Evolutionary conservation across 2,888 invertebrate species (phyloP), one percentile per base, ranked within the genome.

Genomic region (Dorcus parallelipipedus): DNA sequence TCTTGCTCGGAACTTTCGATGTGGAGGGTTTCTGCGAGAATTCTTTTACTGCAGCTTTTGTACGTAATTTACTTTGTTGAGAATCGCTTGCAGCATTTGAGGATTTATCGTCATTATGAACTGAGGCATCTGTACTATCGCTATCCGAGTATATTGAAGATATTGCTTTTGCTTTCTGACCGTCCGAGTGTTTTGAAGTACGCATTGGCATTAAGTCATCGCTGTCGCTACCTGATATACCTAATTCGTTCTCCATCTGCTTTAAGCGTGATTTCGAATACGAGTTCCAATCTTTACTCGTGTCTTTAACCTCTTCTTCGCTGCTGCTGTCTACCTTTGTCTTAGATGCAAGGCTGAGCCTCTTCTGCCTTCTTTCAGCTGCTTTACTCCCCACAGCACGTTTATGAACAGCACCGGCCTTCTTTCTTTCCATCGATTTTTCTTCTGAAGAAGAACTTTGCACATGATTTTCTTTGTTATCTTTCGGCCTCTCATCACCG

Each of bases 1-100:
- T 68, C 64, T 75, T 75, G 51, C 60, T 66, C 2, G 71, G 64
- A 64, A 67, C 66, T 58, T 72, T 71, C 43, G 75, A 71, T 56
- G 72, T 68, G 45, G 74, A 69, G 5, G 75, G 73, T 71, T 77
- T 76, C 49, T 76, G 81, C 45, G 89, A 84, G 72, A 93, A 93
- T 73, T 92, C 91, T 77, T 93, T 93, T 76, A 92, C 88, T 8
- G 92, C 90, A 10, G 89, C 91, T 79, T 93, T 93, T 9, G 92
- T 93, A 67, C 91, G 83, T 63, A 91, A 83, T 48, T 81, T 82
- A 66, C 84, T 80, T 49, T 86, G 86, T 69, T 87, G 86, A 5
- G 87, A 86, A 76, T 89, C 89, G 71, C 85, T 87, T 1, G 84
- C 82, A 39, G 84, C 84, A 69, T 83, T 85, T 1, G 85, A 83